Conservation (phyloP, 2,888 invertebrate species). For the Antheraea yamamai region DNA sequence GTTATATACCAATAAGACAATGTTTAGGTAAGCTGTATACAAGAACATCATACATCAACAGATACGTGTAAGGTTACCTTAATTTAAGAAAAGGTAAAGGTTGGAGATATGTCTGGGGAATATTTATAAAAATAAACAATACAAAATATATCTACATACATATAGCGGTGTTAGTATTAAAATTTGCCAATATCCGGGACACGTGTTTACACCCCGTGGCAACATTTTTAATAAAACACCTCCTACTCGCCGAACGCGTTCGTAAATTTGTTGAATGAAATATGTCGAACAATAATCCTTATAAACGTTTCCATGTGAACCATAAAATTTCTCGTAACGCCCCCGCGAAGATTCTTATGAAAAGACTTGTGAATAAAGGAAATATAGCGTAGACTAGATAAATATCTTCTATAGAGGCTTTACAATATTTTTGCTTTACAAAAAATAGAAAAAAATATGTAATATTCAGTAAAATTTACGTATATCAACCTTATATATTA, state of each 20-base stretch:
- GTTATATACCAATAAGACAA: too few species aligned
- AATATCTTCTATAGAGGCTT: constrained; percentile 8
- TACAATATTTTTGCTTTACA: background rate
- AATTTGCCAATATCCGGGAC: constrained; percentile 26
- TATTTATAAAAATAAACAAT: too few species aligned
- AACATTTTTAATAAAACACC: constrained; percentile 56
- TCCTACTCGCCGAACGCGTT: constrained; percentile 36
- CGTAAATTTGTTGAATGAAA: constrained; percentile 52
- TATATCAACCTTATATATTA: background rate
- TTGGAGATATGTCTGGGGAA: too few species aligned
- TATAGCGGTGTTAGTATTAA: constrained; percentile 15
- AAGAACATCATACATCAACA: too few species aligned
- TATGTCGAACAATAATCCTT: constrained; percentile 52
- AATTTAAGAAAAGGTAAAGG: too few species aligned
- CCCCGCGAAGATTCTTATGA: constrained; percentile 20
- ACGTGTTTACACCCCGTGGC: constrained; percentile 27
- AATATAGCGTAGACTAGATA: background rate
- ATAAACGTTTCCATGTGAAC: constrained; percentile 36
- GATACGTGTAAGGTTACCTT: too few species aligned
- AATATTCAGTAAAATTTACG: background rate
- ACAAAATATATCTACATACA: too few species aligned
- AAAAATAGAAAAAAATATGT: background rate
- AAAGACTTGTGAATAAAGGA: constrained; percentile 13
- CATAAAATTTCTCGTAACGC: constrained; percentile 32
- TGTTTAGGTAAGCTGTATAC: too few species aligned